A percentile compares a stretch with the other conserved stretches of the same genome.
phyloP scores from a whole-genome alignment of 2,888 invertebrate genomes.

The Drosophila siamana region DNA sequence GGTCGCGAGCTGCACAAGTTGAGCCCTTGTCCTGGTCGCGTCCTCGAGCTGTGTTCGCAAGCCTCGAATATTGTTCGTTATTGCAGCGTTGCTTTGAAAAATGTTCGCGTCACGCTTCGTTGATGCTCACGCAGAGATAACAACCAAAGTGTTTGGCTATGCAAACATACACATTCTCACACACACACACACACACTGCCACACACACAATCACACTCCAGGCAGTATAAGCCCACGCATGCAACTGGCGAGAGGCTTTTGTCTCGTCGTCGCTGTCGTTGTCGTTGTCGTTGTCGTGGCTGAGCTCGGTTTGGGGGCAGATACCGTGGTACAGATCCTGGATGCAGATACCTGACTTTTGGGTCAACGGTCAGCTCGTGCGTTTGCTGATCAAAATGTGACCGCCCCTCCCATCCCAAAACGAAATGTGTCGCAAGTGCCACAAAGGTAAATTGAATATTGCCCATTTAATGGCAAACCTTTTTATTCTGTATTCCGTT shows the following conservation, averaged over 20 bases:
- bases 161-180: conserved; percentile 37
- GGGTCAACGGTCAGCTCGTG: conserved; percentile 30
- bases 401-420: too few species aligned
- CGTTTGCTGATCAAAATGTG: conserved; percentile 1
- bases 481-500: conserved; percentile 39
- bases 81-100: conserved; percentile 55
- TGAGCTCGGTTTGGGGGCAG: conserved; percentile 9
- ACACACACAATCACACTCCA: conserved; percentile 15
- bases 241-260: conserved; percentile 47
- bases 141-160: conserved; percentile 57
- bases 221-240: conserved; percentile 33
- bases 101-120: conserved; percentile 68
- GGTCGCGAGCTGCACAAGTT: conserved; percentile 25
- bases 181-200: background rate
- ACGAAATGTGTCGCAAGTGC: conserved; percentile 32
- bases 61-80: conserved; percentile 45
- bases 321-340: conserved; percentile 36
- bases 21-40: conserved; percentile 1
- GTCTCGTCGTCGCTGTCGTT: background rate
- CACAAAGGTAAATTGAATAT: conserved; percentile 59
- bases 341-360: conserved; percentile 27
- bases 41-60: conserved; percentile 19
- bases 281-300: background rate
- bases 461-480: conserved; percentile 35
- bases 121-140: conserved; percentile 75